Evolutionary conservation across 1,140 invertebrate species (phyloP).

Genomic region (Diorhabda elongata): DNA sequence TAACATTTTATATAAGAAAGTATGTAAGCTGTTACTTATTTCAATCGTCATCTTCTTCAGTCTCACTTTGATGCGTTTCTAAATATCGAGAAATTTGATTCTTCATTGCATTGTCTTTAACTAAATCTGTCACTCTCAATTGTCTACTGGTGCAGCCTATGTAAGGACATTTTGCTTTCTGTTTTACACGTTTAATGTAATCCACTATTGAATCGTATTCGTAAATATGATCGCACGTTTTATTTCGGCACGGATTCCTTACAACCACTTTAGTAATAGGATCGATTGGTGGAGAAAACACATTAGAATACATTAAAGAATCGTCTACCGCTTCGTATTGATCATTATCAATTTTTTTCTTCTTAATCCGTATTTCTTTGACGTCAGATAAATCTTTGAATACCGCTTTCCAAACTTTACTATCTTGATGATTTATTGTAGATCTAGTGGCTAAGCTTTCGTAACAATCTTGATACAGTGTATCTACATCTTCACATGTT

Average conservation of each 20-base stretch:
- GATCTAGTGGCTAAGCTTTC: slow-evolving; percentile 13
- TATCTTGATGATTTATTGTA: slow-evolving; percentile 16
- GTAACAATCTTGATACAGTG: slow-evolving; percentile 26
- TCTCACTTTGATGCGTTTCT: slow-evolving; percentile 14
- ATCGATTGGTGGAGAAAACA: slow-evolving; percentile 36
- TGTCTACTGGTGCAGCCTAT: slow-evolving; percentile 35
- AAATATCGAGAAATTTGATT: slow-evolving; percentile 25
- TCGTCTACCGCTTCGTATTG: slow-evolving; percentile 32
- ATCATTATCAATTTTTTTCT: slow-evolving; percentile 18
- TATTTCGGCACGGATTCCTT: slow-evolving; percentile 33
- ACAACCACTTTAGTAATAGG: slow-evolving; percentile 36
- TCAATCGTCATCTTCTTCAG: slow-evolving; percentile 11
- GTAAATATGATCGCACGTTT: slow-evolving; percentile 36
- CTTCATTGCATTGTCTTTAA: slow-evolving; percentile 27
- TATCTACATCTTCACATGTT: slow-evolving; percentile 26
- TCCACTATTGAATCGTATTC: slow-evolving; percentile 32
- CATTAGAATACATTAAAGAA: slow-evolving; percentile 32
- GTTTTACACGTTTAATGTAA: slow-evolving; percentile 36
- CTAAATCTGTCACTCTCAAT: slow-evolving; percentile 28
- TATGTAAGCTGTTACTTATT: too few species aligned
- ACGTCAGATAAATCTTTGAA: slow-evolving; percentile 21
- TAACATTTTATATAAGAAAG: too few species aligned
- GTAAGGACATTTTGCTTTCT: slow-evolving; percentile 36
- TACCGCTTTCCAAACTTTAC: slow-evolving; percentile 30
- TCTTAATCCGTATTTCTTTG: slow-evolving; percentile 23